A percentile compares a stretch with the other conserved stretches of the same genome.
Evolutionary conservation across 2,888 invertebrate genomes (phyloP).

Genomic region (Macaria liturata): DNA sequence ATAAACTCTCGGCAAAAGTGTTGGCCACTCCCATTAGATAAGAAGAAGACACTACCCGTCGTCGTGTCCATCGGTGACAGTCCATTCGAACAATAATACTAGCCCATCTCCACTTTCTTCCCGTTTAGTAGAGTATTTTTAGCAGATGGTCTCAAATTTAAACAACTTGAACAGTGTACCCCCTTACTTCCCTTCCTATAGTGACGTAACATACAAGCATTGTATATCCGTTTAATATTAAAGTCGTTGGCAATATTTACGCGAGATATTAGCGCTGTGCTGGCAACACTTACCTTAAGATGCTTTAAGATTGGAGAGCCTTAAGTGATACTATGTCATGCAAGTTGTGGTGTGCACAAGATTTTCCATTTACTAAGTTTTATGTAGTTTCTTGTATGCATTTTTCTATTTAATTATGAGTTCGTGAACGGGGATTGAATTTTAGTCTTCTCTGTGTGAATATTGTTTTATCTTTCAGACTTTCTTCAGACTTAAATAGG

Average conservation of each 20-base stretch:
- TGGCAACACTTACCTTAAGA: conserved; percentile 59
- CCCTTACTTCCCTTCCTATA: conserved; percentile 20
- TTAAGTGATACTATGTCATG: conserved; percentile 38
- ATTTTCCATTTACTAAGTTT: conserved; percentile 20
- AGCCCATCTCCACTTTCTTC: no score
- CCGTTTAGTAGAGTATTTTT: no score
- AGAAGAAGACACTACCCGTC: no score
- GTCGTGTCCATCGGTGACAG: no score
- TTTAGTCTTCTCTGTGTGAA: neutral
- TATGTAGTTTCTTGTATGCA: conserved; percentile 1
- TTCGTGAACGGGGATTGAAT: no score
- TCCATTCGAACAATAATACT: no score
- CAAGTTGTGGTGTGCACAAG: conserved; percentile 23
- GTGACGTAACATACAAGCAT: conserved; percentile 47
- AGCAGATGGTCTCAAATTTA: no score
- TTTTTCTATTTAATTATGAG: conserved; percentile 15
- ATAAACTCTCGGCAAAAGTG: no score
- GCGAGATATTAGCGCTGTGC: conserved; percentile 53
- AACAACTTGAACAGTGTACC: no score
- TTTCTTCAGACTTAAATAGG: neutral
- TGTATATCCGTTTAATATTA: conserved; percentile 64
- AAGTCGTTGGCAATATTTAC: conserved; percentile 62
- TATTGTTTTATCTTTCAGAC: neutral
- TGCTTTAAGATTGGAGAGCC: conserved; percentile 55
- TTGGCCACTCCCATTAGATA: no score